Percentiles rank a stretch among this genome's conserved stretches.
Evolutionary conservation across 2,888 invertebrate species (phyloP).

Genomic region (Drymonia ruficornis): DNA sequence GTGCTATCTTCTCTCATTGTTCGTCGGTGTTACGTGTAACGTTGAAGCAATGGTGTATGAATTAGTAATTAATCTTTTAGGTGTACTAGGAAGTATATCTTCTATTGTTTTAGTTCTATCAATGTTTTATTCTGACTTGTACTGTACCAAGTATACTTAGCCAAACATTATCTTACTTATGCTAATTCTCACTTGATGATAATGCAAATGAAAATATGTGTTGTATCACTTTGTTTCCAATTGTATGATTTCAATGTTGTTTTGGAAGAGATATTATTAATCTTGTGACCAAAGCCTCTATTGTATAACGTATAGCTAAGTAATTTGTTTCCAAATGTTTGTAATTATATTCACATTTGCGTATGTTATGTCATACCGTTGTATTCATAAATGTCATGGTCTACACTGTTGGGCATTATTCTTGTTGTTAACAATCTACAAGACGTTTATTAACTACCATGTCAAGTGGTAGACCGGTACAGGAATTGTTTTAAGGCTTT

Average conservation of each 20-base stretch:
- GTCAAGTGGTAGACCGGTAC: background rate
- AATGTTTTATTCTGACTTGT: constrained; percentile 12
- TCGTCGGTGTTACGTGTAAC: constrained; percentile 74
- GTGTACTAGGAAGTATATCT: constrained; percentile 67
- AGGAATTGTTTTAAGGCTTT: background rate
- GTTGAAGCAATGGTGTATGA: constrained; percentile 73
- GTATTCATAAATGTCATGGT: constrained; percentile 39
- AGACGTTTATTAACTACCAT: constrained; percentile 2
- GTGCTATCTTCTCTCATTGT: constrained; percentile 78
- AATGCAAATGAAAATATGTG: no score
- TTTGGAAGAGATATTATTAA: background rate
- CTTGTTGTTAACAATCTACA: constrained; percentile 17
- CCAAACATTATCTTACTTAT: no score
- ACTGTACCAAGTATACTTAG: constrained; percentile 10
- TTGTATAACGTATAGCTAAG: constrained; percentile 10
- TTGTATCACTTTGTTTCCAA: no score
- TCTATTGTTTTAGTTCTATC: constrained; percentile 57
- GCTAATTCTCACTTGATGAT: no score
- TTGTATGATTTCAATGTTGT: background rate
- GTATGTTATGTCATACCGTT: constrained; percentile 29
- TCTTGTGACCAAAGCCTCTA: constrained; percentile 11
- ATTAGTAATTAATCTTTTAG: constrained; percentile 69
- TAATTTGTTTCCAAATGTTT: constrained; percentile 24
- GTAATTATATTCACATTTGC: constrained; percentile 32
- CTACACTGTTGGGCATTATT: constrained; percentile 24